Evolutionary conservation across 2,113 vertebrate genomes (phyloP).

Genomic region (Elephas maximus): DNA sequence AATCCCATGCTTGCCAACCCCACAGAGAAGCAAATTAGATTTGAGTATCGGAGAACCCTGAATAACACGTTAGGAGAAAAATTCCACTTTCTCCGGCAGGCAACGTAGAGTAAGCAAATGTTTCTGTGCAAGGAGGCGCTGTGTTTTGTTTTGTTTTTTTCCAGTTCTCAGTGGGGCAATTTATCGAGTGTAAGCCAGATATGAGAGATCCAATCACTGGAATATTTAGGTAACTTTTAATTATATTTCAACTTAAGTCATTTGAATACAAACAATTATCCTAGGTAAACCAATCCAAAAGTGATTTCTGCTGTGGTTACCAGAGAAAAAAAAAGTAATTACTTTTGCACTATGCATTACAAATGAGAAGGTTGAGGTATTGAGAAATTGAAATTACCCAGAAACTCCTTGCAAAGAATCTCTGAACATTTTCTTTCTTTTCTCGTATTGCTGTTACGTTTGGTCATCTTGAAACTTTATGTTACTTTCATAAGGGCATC

Average conservation of each 20-base stretch:
- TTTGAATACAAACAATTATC: conserved; percentile 2
- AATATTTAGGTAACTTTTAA: conserved; percentile 46
- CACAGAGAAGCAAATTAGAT: neutral
- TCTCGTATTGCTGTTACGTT: neutral
- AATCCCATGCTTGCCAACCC: accelerated
- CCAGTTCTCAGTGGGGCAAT: neutral
- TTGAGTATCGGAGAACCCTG: neutral
- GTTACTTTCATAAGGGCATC: neutral
- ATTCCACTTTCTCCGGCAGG: neutral
- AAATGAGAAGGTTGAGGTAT: neutral
- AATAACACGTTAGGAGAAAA: neutral
- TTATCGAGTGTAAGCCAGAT: neutral
- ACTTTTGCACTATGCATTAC: neutral
- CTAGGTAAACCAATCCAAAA: conserved; percentile 11
- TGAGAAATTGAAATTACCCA: conserved; percentile 24
- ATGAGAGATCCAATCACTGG: neutral
- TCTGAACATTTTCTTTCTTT: neutral
- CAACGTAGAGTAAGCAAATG: neutral
- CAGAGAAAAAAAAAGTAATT: neutral
- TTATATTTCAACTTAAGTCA: conserved; percentile 8
- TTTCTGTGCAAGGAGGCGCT: neutral
- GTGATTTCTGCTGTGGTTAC: neutral
- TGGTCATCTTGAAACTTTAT: conserved; percentile 28
- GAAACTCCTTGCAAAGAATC: conserved; percentile 19
- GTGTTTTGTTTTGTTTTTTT: neutral